Base-by-base conservation (phyloP, 2,113 vertebrate genomes). In the Galemys pyrenaicus region DNA sequence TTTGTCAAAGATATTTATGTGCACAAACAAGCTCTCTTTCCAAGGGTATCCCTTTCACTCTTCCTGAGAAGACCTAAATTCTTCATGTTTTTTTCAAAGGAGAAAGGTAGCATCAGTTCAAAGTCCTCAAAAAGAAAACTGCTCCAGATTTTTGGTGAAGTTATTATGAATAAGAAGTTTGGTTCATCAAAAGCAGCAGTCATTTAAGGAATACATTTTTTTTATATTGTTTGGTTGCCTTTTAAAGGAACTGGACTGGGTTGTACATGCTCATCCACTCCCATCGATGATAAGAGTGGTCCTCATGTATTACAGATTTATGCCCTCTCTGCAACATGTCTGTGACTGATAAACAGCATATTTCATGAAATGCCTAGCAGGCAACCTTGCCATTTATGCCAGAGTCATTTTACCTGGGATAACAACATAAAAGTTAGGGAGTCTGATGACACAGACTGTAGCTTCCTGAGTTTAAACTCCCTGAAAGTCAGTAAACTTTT, bases 401-500 rank as follows among this genome's bases (percentile, higher is more conserved):
- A 44, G 41, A 60, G 78, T 70, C 90, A 83, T 20, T 74, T 86
- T 78, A 71, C 49, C 64, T 87, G 75, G 20, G 49, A 12, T 73
- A 44, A 78, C 62, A 70, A 58, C 68, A 65, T 17, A 75, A 9
- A 82, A 20, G 77, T 51, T 58, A 35, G 12, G 35, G 12, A 86
- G 30, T 75, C 64, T 58, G 19, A 54, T 37, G 19, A 41, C 41
- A 64, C 2, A 77, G 70, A 7, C 1, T 35, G 39, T 70, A 90
- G 30, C 37, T 74, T 35, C n/a, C 68, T 90, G 74, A 73, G 78
- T 87, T 89, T 92, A 96, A 96, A 96, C 79, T 89, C 91, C 91
- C 73, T 94, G 92, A 92, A 97, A 97, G 94, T 89, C 93, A 78
- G 56, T 97, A 89, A 26, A 22, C 22, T 6, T 56, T 5, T 56